Evolutionary conservation across 2,888 invertebrate species (phyloP).

Genomic region (Adelognathus sp.): DNA sequence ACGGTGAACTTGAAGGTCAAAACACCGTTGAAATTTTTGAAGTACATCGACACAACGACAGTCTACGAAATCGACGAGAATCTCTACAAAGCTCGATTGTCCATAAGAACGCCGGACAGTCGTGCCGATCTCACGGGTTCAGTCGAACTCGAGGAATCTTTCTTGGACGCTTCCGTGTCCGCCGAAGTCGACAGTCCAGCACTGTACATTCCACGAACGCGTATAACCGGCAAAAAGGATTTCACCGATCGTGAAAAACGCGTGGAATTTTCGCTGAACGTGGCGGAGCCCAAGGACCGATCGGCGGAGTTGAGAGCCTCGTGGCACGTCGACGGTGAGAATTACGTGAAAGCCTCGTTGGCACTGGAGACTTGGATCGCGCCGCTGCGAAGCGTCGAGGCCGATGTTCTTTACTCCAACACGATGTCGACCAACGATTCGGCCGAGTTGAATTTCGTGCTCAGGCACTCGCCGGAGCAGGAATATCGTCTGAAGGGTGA

Average conservation of each 20-base stretch:
- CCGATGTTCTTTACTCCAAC: constrained; percentile 69
- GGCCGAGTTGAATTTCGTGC: constrained; percentile 59
- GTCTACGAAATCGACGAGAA: constrained; percentile 82
- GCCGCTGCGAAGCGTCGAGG: constrained; percentile 74
- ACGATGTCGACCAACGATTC: constrained; percentile 64
- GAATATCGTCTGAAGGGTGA: constrained; percentile 67
- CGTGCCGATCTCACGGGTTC: constrained; percentile 82
- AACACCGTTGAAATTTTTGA: constrained; percentile 83
- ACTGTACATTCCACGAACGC: constrained; percentile 86
- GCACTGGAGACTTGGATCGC: constrained; percentile 78
- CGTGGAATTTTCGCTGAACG: constrained; percentile 85
- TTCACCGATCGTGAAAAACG: constrained; percentile 86
- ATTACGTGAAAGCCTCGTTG: constrained; percentile 71
- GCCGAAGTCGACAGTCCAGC: constrained; percentile 85
- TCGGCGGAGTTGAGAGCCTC: constrained; percentile 71
- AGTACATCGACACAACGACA: constrained; percentile 81
- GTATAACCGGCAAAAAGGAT: constrained; percentile 86
- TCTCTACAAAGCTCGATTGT: constrained; percentile 82
- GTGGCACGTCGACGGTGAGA: constrained; percentile 75
- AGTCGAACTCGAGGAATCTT: constrained; percentile 86
- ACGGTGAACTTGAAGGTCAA: constrained; percentile 82
- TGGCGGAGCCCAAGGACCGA: constrained; percentile 80
- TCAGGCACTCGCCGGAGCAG: constrained; percentile 65
- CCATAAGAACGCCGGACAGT: constrained; percentile 82
- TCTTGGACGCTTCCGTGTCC: constrained; percentile 85